These are phyloP conservation scores for Eilema sororculum DNA, from an alignment of 2,888 invertebrate genomes.

Conservation along the genomic window DNA sequence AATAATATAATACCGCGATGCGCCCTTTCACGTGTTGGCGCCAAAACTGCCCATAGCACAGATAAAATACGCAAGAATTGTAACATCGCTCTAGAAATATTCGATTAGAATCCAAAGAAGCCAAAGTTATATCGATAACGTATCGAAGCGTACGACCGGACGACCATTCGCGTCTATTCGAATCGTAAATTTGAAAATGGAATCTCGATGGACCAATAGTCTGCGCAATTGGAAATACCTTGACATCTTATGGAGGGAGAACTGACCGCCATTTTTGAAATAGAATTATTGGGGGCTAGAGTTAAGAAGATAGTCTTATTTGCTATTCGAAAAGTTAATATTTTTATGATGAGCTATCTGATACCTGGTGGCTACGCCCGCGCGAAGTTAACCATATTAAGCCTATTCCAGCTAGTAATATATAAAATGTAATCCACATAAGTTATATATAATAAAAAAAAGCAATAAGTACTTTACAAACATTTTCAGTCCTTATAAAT, in stretches of 20 bases:
- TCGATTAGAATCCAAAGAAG: slow-evolving; percentile 43
- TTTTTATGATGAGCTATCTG: not conserved
- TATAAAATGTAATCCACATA: not conserved
- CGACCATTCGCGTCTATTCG: slow-evolving; percentile 53
- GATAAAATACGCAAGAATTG: not conserved
- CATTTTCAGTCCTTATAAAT: not conserved
- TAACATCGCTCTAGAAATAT: slow-evolving; percentile 30
- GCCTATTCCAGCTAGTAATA: no score
- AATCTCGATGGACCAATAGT: slow-evolving; percentile 56
- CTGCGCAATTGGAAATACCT: slow-evolving; percentile 46
- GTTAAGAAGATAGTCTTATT: slow-evolving; percentile 21
- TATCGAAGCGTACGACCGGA: slow-evolving; percentile 44
- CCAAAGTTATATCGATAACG: slow-evolving; percentile 53
- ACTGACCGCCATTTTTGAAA: slow-evolving; percentile 39
- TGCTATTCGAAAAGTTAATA: not conserved
- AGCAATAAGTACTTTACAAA: not conserved
- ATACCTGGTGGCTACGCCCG: no score
- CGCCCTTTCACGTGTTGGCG: no score
- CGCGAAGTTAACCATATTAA: no score
- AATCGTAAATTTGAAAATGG: slow-evolving; percentile 70
- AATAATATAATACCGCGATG: no score
- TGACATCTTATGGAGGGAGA: slow-evolving; percentile 23
- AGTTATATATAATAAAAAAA: not conserved
- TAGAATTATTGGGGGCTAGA: slow-evolving; percentile 28
- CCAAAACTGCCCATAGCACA: no score